phyloP scores from a whole-genome alignment of 1,140 invertebrate species.

The Lucilia sericata region DNA sequence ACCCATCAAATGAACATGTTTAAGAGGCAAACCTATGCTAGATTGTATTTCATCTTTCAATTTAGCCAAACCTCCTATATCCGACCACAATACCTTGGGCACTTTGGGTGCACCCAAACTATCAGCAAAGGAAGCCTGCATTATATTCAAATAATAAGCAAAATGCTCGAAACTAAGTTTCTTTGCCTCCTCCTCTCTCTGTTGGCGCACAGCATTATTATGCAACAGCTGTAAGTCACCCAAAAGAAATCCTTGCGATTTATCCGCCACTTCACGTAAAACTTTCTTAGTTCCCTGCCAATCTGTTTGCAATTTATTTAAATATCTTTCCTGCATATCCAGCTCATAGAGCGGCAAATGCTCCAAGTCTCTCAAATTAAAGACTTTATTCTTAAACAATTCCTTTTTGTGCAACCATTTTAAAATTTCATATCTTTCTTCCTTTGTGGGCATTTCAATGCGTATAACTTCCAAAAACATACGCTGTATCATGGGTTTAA shows the following conservation, averaged over 20 bases:
- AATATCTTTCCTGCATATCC: slow-evolving; percentile 52
- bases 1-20: slow-evolving; percentile 78
- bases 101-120: slow-evolving; percentile 87
- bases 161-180: slow-evolving; percentile 60
- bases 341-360: slow-evolving; percentile 62
- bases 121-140: slow-evolving; percentile 63
- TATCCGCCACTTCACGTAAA: slow-evolving; percentile 70
- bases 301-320: slow-evolving; percentile 51
- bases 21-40: slow-evolving; percentile 87
- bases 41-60: slow-evolving; percentile 91
- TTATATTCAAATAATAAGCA: slow-evolving; percentile 67
- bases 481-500: slow-evolving; percentile 75
- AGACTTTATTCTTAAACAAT: slow-evolving; percentile 65
- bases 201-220: slow-evolving; percentile 69
- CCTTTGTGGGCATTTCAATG: slow-evolving; percentile 72
- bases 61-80: slow-evolving; percentile 88
- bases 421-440: slow-evolving; percentile 74
- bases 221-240: slow-evolving; percentile 72
- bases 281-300: slow-evolving; percentile 52
- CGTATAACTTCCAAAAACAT: slow-evolving; percentile 78
- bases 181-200: slow-evolving; percentile 60
- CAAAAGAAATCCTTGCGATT: slow-evolving; percentile 75
- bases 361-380: slow-evolving; percentile 70
- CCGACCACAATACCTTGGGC: slow-evolving; percentile 84
- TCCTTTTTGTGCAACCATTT: slow-evolving; percentile 73